A percentile compares a stretch with the other conserved stretches of the same genome.
Conservation (phyloP, 2,888 invertebrate species). For the Stomorhina lunata region DNA sequence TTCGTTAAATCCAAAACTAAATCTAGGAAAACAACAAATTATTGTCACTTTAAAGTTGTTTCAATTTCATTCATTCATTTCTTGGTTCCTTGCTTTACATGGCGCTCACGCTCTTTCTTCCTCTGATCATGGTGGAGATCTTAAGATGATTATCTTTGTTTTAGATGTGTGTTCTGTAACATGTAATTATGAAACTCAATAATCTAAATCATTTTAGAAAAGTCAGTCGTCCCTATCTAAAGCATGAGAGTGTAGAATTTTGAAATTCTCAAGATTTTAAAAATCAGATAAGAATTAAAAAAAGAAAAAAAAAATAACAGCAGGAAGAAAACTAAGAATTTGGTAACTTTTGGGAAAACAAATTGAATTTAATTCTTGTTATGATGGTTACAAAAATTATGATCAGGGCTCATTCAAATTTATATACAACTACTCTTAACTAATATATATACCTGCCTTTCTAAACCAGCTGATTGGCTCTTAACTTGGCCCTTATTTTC, state of each 20-base stretch:
- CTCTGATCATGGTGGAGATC: conserved; percentile 7
- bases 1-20: background rate
- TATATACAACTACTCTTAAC: background rate
- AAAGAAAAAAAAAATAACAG: conserved; percentile 46
- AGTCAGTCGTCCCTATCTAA: background rate
- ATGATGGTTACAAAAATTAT: conserved; percentile 56
- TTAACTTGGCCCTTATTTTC: conserved; percentile 18
- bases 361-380: conserved; percentile 34
- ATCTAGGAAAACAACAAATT: conserved; percentile 54
- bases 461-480: conserved; percentile 27
- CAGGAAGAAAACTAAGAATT: conserved; percentile 62
- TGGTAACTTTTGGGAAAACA: background rate
- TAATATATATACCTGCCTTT: background rate
- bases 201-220: conserved; percentile 63
- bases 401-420: conserved; percentile 35
- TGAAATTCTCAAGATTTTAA: conserved; percentile 60
- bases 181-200: conserved; percentile 60
- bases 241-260: conserved; percentile 43
- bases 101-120: conserved; percentile 25
- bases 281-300: conserved; percentile 52
- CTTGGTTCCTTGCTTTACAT: conserved; percentile 15
- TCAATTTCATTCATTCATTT: conserved; percentile 46
- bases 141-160: conserved; percentile 32
- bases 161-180: conserved; percentile 46
- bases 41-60: conserved; percentile 62